phyloP scores from a whole-genome alignment of 2,113 vertebrate species.

The Archilochus colubris region DNA sequence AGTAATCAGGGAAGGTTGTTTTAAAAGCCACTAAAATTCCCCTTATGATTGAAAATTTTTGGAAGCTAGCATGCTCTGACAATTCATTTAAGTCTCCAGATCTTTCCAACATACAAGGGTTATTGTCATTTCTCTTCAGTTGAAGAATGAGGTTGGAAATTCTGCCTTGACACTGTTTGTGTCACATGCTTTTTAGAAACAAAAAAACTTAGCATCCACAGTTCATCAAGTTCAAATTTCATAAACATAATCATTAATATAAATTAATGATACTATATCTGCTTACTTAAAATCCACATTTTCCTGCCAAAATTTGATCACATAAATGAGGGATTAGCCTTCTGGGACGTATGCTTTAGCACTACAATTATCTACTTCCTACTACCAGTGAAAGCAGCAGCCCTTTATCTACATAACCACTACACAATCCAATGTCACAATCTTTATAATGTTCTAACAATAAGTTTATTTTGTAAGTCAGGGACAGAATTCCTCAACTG shows the following conservation, averaged over 20 bases:
- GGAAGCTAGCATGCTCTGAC: not conserved
- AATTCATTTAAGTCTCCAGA: not conserved
- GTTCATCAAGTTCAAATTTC: not conserved
- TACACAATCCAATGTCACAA: not conserved
- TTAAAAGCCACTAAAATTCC: not conserved
- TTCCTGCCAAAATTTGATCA: not conserved
- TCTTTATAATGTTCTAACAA: conserved; percentile 2
- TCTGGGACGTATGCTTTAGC: not conserved
- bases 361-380: not conserved
- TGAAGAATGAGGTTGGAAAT: not conserved
- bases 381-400: not conserved
- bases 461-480: not conserved
- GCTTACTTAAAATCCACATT: not conserved
- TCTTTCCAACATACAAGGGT: not conserved
- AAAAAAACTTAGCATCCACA: not conserved
- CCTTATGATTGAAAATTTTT: not conserved
- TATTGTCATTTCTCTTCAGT: not conserved
- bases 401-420: not conserved
- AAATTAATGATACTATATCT: not conserved
- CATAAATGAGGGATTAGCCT: not conserved
- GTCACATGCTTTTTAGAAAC: not conserved
- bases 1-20: not conserved
- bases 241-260: not conserved
- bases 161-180: not conserved
- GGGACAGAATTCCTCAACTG: not conserved